phyloP scores from a whole-genome alignment of 2,888 invertebrate species.

The Apamea epomidion region DNA sequence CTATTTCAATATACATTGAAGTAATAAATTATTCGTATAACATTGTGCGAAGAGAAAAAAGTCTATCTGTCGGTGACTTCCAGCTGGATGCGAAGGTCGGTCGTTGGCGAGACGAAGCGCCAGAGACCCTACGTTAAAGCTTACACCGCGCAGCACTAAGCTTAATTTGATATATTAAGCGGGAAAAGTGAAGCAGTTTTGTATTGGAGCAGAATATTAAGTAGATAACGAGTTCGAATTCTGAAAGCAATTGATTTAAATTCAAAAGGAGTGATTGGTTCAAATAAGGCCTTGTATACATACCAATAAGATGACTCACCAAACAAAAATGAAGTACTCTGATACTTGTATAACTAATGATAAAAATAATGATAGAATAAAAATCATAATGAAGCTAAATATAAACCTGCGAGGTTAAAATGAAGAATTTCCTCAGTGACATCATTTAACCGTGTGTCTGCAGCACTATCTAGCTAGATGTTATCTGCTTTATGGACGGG shows the following conservation, averaged over 20 bases:
- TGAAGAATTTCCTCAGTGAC: conserved; percentile 60
- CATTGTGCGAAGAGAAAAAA: conserved; percentile 58
- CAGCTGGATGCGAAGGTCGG: conserved; percentile 67
- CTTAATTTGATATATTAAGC: conserved; percentile 9
- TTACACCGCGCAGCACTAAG: conserved; percentile 1
- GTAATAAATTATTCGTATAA: conserved; percentile 67
- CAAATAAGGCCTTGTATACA: conserved; percentile 41
- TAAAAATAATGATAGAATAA: no score
- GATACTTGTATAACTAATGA: background rate
- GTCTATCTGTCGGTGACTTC: conserved; percentile 55
- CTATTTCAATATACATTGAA: conserved; percentile 65
- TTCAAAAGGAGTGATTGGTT: conserved; percentile 36
- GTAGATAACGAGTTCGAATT: conserved; percentile 12
- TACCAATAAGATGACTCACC: conserved; percentile 40
- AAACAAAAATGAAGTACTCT: background rate
- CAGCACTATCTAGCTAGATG: conserved; percentile 59
- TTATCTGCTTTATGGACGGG: conserved; percentile 63
- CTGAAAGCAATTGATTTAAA: conserved; percentile 26
- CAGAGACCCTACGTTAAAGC: conserved; percentile 35
- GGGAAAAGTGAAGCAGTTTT: conserved; percentile 23
- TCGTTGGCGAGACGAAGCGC: conserved; percentile 56
- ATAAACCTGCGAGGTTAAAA: conserved; percentile 45
- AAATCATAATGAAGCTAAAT: conserved; percentile 31
- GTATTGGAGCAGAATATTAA: conserved; percentile 21
- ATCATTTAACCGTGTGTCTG: conserved; percentile 57